Evolutionary conservation across 2,888 invertebrate species (phyloP), one percentile per base, ranked within the genome.

Genomic region (Hetaerina titia): DNA sequence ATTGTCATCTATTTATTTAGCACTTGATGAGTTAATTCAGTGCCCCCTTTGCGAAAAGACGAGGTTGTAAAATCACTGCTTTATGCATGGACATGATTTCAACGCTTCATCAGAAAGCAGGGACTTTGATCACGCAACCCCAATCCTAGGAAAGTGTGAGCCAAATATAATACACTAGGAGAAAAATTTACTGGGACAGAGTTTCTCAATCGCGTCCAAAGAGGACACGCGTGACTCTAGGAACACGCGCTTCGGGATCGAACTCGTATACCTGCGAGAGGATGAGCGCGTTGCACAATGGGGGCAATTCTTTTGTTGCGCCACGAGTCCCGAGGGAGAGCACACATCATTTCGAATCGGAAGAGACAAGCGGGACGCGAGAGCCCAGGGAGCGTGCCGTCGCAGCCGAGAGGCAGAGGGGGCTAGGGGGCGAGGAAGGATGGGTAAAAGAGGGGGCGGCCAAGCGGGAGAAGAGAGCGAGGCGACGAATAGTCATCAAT

Each of bases 211-310:
- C 31, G 81, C 13, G 15, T 31, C 31, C 81, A 81, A 81, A 31
- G 81, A 13, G 81, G 81, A 81, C 81, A 81, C 81, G 81, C 81
- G 81, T 81, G 81, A 81, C 81, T 81, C 22, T 13, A 31, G 15
- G 31, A 81, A 25, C 31, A 31, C 81, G 25, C 81, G 81, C 81
- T 81, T 81, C 81, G 81, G 31, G 31, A 81, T 81, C 81, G 81
- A 81, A 81, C 81, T 31, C 25, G 25, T 81, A 25, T 81, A 17
- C 60, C 60, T 60, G 60, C 81, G 22, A 81, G 81, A 81, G 13
- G 81, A 81, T 81, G 81, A 13, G 81, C 81, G 81, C 81, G 81
- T 81, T 81, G 81, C 81, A 81, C 81, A 81, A 81, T 31, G 31
- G 81, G 81, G 81, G 31, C 81, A 81, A 31, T 31, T 81, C 31